These are phyloP conservation scores for Netelia virgata DNA, from an alignment of 2,888 invertebrate genomes.

Conservation along the genomic window DNA sequence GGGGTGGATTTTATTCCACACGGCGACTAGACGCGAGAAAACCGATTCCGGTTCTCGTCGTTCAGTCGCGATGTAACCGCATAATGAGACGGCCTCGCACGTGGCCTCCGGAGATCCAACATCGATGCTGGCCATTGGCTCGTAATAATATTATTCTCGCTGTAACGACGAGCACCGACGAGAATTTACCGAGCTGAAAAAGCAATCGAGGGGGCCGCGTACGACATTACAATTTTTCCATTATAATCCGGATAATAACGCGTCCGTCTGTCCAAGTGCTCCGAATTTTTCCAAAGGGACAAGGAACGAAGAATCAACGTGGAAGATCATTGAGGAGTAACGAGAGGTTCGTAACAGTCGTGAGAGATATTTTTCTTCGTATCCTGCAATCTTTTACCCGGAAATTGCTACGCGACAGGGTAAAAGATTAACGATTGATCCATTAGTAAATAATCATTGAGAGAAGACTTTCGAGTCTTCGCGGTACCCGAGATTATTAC, in stretches of 20 bases:
- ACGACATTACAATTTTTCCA: background rate
- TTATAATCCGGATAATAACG: background rate
- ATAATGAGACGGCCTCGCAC: conserved; percentile 81
- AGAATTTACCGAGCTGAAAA: conserved; percentile 53
- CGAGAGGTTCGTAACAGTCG: background rate
- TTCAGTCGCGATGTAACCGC: conserved; percentile 85
- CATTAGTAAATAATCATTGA: background rate
- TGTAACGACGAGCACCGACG: conserved; percentile 35
- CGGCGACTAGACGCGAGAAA: conserved; percentile 42
- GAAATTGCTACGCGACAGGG: background rate
- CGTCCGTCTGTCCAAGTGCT: background rate
- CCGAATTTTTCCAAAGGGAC: background rate
- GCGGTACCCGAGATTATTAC: background rate
- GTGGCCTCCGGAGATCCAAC: conserved; percentile 80
- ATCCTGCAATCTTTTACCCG: background rate
- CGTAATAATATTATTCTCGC: conserved; percentile 37
- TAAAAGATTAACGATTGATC: background rate
- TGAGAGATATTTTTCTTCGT: background rate
- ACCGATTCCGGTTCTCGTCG: conserved; percentile 68
- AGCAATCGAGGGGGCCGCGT: background rate
- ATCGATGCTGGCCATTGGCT: conserved; percentile 79
- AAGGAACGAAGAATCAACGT: background rate
- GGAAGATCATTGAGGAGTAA: background rate
- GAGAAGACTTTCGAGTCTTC: background rate
- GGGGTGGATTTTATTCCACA: conserved; percentile 47